phyloP scores from a whole-genome alignment of 1,140 invertebrate species.

The Drosophila melanogaster region DNA sequence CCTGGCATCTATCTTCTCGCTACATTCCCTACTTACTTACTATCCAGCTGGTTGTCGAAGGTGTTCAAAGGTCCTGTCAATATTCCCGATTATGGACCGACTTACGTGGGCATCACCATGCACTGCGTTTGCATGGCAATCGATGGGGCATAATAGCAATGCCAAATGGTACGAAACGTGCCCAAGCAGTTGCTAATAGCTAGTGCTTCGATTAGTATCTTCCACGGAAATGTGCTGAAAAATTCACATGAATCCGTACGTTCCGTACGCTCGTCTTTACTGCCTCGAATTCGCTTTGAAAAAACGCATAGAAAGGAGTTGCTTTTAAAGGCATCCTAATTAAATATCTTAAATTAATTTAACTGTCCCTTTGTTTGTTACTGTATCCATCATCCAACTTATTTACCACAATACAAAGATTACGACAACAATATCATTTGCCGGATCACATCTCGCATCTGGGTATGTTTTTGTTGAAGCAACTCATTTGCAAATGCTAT shows the following conservation, averaged over 20 bases:
- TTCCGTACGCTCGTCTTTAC: no score
- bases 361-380: no score
- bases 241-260: no score
- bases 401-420: neutral
- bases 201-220: neutral
- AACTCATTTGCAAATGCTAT: neutral
- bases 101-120: conserved; percentile 6
- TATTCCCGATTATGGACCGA: conserved; percentile 12
- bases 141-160: neutral
- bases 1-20: neutral
- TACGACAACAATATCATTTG: no score
- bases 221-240: no score
- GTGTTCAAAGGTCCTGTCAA: conserved; percentile 18
- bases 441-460: neutral
- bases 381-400: no score
- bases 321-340: no score
- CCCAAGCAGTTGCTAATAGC: neutral
- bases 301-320: no score
- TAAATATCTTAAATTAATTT: no score
- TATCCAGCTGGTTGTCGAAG: neutral
- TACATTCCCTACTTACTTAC: neutral
- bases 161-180: neutral
- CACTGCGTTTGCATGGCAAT: conserved; percentile 1
- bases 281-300: no score
- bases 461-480: neutral